Evolutionary conservation across 2,888 invertebrate genomes (phyloP).

Genomic region (Aphrophora alni): DNA sequence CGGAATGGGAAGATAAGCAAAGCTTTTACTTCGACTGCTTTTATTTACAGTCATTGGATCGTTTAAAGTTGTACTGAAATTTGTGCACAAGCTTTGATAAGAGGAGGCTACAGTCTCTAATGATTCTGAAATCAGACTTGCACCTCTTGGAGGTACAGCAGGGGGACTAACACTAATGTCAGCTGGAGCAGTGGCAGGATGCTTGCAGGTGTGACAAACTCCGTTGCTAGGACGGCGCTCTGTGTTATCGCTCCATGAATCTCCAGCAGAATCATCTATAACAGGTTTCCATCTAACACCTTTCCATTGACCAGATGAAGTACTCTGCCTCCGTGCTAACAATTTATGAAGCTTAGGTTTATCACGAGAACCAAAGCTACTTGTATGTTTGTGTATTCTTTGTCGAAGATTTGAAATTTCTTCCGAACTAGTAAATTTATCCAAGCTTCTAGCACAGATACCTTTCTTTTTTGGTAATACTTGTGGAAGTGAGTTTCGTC

Average conservation of each 20-base stretch:
- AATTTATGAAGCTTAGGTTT: conserved; percentile 46
- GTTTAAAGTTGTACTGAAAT: neutral
- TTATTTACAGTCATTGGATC: neutral
- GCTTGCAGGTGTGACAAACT: neutral
- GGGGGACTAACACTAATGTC: neutral
- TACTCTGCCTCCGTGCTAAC: conserved; percentile 52
- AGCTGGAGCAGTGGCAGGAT: neutral
- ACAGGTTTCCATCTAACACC: conserved; percentile 56
- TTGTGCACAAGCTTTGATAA: neutral
- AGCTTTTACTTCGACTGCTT: neutral
- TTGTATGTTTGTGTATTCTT: neutral
- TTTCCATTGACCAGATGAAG: conserved; percentile 52
- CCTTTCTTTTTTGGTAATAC: neutral
- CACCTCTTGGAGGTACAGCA: neutral
- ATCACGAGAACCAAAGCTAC: neutral
- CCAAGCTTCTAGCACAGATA: neutral
- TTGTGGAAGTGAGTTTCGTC: neutral
- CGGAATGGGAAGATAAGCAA: neutral
- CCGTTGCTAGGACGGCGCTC: conserved; percentile 14
- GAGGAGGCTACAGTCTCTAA: neutral
- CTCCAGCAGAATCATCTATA: conserved; percentile 41
- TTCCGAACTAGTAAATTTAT: neutral
- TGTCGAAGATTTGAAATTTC: neutral
- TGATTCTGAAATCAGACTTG: neutral
- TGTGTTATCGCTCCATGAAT: conserved; percentile 43